Percentiles rank a stretch among this genome's conserved stretches.
phyloP scores from a whole-genome alignment of 1,140 invertebrate species.

The Acromyrmex charruanus region DNA sequence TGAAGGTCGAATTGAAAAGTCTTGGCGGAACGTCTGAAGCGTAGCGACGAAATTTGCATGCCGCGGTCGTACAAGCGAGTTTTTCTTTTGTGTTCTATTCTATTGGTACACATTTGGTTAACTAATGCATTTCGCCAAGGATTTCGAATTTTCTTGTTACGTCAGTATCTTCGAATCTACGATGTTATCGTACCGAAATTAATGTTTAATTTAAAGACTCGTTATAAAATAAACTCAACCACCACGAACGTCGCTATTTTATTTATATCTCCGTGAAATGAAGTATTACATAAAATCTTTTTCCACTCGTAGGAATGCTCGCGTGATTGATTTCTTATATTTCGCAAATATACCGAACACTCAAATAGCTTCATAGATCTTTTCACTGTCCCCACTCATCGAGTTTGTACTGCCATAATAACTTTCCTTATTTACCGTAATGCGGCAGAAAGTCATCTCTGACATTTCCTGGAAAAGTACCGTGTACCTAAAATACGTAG shows the following conservation, averaged over 20 bases:
- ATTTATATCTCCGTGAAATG: not conserved
- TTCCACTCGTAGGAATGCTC: not conserved
- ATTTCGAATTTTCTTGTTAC: slow-evolving; percentile 60
- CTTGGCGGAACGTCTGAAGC: slow-evolving; percentile 39
- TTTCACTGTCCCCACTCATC: not conserved
- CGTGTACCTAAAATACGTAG: slow-evolving; percentile 54
- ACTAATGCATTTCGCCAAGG: slow-evolving; percentile 8
- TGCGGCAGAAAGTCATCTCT: slow-evolving; percentile 52
- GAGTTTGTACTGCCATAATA: slow-evolving; percentile 29
- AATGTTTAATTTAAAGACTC: not conserved
- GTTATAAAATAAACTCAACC: not conserved
- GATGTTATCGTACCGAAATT: slow-evolving; percentile 1
- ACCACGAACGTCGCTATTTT: no score
- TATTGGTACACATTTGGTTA: slow-evolving; percentile 47
- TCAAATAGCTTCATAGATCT: not conserved
- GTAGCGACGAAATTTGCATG: slow-evolving; percentile 67
- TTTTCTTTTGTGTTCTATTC: slow-evolving; percentile 68
- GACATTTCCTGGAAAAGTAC: slow-evolving; percentile 43
- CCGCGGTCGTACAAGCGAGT: slow-evolving; percentile 67
- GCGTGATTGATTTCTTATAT: not conserved
- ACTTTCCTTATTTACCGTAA: slow-evolving; percentile 54
- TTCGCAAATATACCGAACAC: not conserved
- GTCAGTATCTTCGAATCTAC: slow-evolving; percentile 73
- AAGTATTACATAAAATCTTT: slow-evolving; percentile 6
- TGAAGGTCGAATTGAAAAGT: slow-evolving; percentile 71